Evolutionary conservation across 2,113 vertebrate genomes (phyloP).

Genomic region (Bungarus multicinctus): DNA sequence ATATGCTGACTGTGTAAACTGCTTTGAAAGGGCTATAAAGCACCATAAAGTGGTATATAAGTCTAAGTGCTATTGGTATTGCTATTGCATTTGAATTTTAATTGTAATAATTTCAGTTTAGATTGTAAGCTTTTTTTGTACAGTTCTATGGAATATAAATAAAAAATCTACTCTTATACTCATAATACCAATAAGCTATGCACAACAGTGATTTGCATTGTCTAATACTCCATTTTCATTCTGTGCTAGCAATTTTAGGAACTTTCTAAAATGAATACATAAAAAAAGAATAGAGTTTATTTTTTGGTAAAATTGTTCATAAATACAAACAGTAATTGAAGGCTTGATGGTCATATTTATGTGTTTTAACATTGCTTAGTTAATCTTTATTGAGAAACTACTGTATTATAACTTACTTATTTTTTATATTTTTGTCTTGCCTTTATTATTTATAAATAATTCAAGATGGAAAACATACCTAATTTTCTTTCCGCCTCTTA

Average conservation of each 20-base stretch:
- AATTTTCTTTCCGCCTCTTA: too few relatives aligned
- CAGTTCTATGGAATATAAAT: background rate
- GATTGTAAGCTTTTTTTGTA: background rate
- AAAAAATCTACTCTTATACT: background rate
- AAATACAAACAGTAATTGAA: background rate
- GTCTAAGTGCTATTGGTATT: background rate
- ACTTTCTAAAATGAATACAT: background rate
- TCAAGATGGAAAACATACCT: too few relatives aligned
- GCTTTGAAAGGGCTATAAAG: background rate
- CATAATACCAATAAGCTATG: background rate
- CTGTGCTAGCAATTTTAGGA: background rate
- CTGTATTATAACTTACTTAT: background rate
- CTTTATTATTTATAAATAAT: too few relatives aligned
- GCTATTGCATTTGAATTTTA: background rate
- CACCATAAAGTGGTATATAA: too few relatives aligned
- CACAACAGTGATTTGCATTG: background rate
- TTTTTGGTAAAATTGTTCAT: background rate
- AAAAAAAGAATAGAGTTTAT: background rate
- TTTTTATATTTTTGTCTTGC: too few relatives aligned
- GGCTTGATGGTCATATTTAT: conserved; percentile 9
- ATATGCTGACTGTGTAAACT: background rate
- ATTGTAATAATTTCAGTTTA: background rate
- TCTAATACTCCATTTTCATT: background rate
- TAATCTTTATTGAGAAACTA: conserved; percentile 27
- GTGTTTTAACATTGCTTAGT: conserved; percentile 6